These are phyloP conservation scores for Pseudochaenichthys georgianus DNA, from an alignment of 2,797 vertebrate genomes.

Conservation along the genomic window DNA sequence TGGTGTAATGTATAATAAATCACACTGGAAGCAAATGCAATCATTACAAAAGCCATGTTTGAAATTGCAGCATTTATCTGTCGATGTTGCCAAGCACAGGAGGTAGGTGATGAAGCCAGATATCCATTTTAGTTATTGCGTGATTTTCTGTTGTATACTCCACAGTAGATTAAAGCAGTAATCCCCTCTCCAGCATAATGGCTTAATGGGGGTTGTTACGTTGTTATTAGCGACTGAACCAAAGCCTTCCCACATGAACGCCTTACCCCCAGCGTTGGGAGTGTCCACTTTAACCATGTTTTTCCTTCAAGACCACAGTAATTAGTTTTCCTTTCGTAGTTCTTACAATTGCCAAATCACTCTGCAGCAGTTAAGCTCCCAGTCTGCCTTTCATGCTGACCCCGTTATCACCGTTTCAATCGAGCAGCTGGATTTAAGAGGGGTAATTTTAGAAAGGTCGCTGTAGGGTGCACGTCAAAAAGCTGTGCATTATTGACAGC, in stretches of 20 bases:
- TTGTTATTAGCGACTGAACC: slow-evolving; percentile 79
- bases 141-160: slow-evolving; percentile 27
- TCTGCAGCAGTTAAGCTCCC: slow-evolving; percentile 73
- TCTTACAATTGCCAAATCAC: slow-evolving; percentile 76
- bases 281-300: slow-evolving; percentile 69
- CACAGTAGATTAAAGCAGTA: slow-evolving; percentile 70
- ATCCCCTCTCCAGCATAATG: slow-evolving; percentile 62
- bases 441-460: slow-evolving; percentile 65
- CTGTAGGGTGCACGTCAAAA: slow-evolving; percentile 54
- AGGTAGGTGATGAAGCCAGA: slow-evolving; percentile 18
- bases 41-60: slow-evolving; percentile 19
- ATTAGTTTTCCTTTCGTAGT: slow-evolving; percentile 80
- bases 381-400: slow-evolving; percentile 70
- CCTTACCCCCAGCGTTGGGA: slow-evolving; percentile 67
- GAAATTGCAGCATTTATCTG: slow-evolving; percentile 30
- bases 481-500: slow-evolving; percentile 67
- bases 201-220: slow-evolving; percentile 76
- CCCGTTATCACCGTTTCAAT: slow-evolving; percentile 70
- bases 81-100: slow-evolving; percentile 16
- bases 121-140: slow-evolving; percentile 47
- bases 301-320: slow-evolving; percentile 78
- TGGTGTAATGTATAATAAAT: slow-evolving; percentile 29
- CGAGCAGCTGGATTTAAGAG: slow-evolving; percentile 63
- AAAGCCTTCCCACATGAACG: slow-evolving; percentile 74
- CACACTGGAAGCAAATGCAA: slow-evolving; percentile 21